phyloP scores from a whole-genome alignment of 2,113 vertebrate genomes.

The Eurystomus gularis region DNA sequence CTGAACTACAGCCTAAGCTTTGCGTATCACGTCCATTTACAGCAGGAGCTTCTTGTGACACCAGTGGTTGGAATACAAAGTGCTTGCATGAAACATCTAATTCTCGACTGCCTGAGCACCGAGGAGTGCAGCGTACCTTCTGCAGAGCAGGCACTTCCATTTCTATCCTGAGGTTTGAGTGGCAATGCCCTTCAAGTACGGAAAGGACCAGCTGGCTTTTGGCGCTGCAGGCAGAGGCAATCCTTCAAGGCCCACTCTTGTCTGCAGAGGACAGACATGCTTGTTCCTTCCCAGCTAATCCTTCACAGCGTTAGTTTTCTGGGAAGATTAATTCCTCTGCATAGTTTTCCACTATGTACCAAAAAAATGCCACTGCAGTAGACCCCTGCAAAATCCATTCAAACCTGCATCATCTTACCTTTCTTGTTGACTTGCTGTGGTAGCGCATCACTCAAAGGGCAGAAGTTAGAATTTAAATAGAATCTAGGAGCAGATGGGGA shows the following conservation, averaged over 20 bases:
- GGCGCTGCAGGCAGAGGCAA: background rate
- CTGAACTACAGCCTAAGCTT: background rate
- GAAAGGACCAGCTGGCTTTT: background rate
- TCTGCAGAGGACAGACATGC: background rate
- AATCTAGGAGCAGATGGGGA: background rate
- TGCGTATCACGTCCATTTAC: background rate
- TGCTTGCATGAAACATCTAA: background rate
- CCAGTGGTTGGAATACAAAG: background rate
- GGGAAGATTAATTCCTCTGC: background rate
- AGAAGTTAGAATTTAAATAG: background rate
- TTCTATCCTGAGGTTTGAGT: background rate
- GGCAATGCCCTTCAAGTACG: background rate
- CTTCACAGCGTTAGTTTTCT: background rate
- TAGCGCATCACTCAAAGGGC: background rate
- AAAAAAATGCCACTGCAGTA: background rate
- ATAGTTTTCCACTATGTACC: background rate
- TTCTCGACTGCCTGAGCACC: background rate
- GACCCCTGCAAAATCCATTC: background rate
- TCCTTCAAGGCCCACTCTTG: background rate
- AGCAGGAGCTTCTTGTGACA: background rate
- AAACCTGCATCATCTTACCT: conserved; percentile 1
- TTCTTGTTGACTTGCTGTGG: background rate
- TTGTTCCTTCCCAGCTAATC: background rate
- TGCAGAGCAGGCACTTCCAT: background rate
- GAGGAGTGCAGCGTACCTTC: fast-evolving